phyloP scores from a whole-genome alignment of 2,113 vertebrate species.

The Elgaria multicarinata region DNA sequence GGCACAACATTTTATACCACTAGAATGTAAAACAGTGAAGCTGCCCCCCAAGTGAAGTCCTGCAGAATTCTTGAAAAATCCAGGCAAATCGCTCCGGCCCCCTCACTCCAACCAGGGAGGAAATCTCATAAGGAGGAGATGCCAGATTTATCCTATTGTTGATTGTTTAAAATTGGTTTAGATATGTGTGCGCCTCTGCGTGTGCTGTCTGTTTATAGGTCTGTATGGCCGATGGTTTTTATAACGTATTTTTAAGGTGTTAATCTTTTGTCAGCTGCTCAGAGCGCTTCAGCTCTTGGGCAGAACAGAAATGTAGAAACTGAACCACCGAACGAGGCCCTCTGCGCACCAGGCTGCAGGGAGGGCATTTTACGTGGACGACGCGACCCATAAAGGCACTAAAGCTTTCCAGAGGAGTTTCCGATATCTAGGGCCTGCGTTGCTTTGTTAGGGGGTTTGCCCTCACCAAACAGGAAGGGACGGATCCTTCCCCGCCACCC shows the following conservation, averaged over 20 bases:
- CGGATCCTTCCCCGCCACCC: background rate
- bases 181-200: no score
- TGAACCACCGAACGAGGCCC: background rate
- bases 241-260: no score
- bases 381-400: background rate
- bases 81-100: no score
- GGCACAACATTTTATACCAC: background rate
- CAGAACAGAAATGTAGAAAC: no score
- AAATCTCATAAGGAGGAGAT: background rate
- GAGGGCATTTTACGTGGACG: no score
- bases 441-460: background rate
- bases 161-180: no score
- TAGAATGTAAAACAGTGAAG: background rate
- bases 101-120: no score
- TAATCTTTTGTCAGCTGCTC: no score
- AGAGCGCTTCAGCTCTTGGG: no score
- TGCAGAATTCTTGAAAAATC: background rate
- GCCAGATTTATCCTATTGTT: background rate
- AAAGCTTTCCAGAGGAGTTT: background rate
- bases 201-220: no score
- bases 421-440: background rate
- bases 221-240: no score
- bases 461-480: background rate
- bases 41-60: background rate
- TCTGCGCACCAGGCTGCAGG: no score